A percentile compares a stretch with the other conserved stretches of the same genome.
These are phyloP conservation scores for Morpho achilles DNA, from an alignment of 2,888 invertebrate species.

Conservation along the genomic window DNA sequence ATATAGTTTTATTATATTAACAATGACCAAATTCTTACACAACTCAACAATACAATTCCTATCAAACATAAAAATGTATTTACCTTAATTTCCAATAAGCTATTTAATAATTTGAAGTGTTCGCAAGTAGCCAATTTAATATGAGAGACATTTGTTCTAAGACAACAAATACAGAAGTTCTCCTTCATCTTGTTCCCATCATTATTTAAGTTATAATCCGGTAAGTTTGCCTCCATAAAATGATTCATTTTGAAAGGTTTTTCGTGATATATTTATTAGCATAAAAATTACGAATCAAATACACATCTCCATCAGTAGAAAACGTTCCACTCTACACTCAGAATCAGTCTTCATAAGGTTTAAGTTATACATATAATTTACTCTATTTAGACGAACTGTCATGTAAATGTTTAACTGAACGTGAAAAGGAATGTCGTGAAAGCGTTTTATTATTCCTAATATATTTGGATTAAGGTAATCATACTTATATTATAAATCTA, in stretches of 20 bases:
- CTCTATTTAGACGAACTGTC: no score
- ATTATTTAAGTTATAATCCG: slow-evolving; percentile 3
- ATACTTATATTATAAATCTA: no score
- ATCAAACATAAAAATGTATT: slow-evolving; percentile 17
- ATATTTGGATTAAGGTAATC: no score
- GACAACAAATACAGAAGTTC: slow-evolving; percentile 44
- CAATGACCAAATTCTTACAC: no score
- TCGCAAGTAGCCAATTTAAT: slow-evolving; percentile 42
- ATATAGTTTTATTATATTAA: not conserved
- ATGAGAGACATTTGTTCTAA: slow-evolving; percentile 34
- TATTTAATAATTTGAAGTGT: slow-evolving; percentile 42
- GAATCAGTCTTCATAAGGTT: not conserved
- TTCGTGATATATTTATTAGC: not conserved
- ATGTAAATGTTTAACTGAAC: no score
- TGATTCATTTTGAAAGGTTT: slow-evolving; percentile 16
- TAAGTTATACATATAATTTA: no score
- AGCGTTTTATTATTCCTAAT: no score
- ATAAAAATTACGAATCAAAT: slow-evolving; percentile 6
- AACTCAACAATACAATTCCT: not conserved
- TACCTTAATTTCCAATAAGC: slow-evolving; percentile 42
- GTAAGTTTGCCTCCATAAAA: slow-evolving; percentile 11
- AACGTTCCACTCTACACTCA: slow-evolving; percentile 5
- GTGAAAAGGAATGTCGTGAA: no score
- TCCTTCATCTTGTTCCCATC: not conserved
- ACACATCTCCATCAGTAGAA: slow-evolving; percentile 13